These are phyloP conservation scores for Diplolepis rosae DNA, from an alignment of 2,888 invertebrate genomes.

Conservation along the genomic window DNA sequence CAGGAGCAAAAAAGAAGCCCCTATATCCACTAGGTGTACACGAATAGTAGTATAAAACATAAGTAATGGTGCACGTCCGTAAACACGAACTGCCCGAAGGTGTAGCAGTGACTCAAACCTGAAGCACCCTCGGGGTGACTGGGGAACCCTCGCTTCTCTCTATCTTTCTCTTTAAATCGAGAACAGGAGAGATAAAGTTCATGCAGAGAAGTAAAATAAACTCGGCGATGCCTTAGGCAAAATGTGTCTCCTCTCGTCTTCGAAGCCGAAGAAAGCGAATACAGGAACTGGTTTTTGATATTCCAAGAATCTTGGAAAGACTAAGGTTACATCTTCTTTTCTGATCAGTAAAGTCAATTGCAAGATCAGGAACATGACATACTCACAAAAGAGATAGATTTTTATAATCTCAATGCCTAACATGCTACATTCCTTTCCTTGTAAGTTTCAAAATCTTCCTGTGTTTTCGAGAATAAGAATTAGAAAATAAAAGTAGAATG, in stretches of 20 bases:
- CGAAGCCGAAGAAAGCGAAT: conserved; percentile 54
- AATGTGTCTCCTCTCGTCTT: conserved; percentile 47
- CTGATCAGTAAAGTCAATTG: neutral
- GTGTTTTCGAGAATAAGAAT: neutral
- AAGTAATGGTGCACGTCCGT: conserved; percentile 37
- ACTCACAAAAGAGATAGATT: neutral
- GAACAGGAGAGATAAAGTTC: conserved; percentile 24
- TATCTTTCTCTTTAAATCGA: conserved; percentile 7
- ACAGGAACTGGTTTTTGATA: conserved; percentile 56
- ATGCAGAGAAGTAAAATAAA: conserved; percentile 29
- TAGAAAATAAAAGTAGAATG: neutral
- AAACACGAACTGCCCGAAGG: conserved; percentile 35
- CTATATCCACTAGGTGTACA: neutral
- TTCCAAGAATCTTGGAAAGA: conserved; percentile 47
- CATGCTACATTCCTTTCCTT: neutral
- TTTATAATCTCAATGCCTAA: neutral
- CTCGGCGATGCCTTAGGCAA: conserved; percentile 41
- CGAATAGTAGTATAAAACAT: conserved; percentile 28
- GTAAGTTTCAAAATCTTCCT: neutral
- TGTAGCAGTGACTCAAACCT: conserved; percentile 55
- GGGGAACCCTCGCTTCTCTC: conserved; percentile 55
- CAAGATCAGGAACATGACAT: neutral
- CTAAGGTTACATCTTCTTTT: conserved; percentile 21
- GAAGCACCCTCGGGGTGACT: conserved; percentile 58
- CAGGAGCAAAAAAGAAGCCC: conserved; percentile 26